These are phyloP conservation scores for Prorops nasuta DNA, from an alignment of 1,140 invertebrate genomes.

Conservation along the genomic window DNA sequence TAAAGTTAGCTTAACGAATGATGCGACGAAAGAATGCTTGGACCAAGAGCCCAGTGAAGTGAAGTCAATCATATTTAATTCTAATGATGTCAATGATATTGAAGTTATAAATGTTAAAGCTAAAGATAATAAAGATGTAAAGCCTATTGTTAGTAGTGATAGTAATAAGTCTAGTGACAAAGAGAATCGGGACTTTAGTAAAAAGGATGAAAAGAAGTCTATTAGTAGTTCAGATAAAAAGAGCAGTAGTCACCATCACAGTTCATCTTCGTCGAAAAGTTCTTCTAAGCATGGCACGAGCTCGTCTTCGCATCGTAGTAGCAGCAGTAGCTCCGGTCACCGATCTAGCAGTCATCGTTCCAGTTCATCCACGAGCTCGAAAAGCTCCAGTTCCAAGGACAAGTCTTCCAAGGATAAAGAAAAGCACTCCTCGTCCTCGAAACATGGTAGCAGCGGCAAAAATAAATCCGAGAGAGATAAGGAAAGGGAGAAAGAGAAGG, in stretches of 20 bases:
- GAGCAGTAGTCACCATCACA: slow-evolving; percentile 52
- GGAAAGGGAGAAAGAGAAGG: slow-evolving; percentile 55
- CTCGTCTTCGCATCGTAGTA: slow-evolving; percentile 39
- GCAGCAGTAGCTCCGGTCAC: slow-evolving; percentile 50
- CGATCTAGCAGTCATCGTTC: slow-evolving; percentile 40
- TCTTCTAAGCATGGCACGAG: slow-evolving; percentile 43
- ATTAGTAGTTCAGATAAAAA: slow-evolving; percentile 29
- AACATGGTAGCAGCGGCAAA: slow-evolving; percentile 47
- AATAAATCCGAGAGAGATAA: slow-evolving; percentile 48
- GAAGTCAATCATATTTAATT: slow-evolving; percentile 34
- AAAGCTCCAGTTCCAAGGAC: slow-evolving; percentile 39
- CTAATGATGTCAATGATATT: slow-evolving; percentile 30
- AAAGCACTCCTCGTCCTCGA: slow-evolving; percentile 43
- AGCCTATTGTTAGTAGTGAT: slow-evolving; percentile 31
- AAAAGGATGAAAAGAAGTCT: slow-evolving; percentile 48
- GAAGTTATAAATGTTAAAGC: slow-evolving; percentile 43
- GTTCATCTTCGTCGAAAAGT: slow-evolving; percentile 58
- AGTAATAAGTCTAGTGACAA: slow-evolving; percentile 48
- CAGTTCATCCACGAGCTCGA: slow-evolving; percentile 34
- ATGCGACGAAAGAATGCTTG: slow-evolving; percentile 14
- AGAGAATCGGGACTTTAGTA: slow-evolving; percentile 48
- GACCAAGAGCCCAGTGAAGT: slow-evolving; percentile 29
- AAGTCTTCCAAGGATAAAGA: slow-evolving; percentile 50
- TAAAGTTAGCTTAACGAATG: slow-evolving; percentile 19
- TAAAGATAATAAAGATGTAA: slow-evolving; percentile 35